Evolutionary conservation across 2,113 vertebrate species (phyloP).

Genomic region (Aptenodytes patagonicus): DNA sequence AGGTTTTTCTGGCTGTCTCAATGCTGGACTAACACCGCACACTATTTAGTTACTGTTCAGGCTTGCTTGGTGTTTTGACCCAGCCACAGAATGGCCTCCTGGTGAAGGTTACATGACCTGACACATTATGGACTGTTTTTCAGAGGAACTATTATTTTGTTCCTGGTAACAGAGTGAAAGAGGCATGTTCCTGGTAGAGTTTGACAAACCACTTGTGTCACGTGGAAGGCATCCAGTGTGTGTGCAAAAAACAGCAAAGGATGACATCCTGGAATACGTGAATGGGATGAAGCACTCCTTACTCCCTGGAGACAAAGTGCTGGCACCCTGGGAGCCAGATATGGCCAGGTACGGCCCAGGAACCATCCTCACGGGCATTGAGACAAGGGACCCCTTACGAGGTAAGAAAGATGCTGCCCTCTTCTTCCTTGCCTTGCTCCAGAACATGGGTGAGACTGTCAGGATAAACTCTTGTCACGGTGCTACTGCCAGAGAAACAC

Average conservation of each 20-base stretch:
- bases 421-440: not conserved
- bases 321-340: slow-evolving; percentile 82
- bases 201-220: slow-evolving; percentile 59
- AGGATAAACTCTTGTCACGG: not conserved
- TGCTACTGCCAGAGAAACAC: not conserved
- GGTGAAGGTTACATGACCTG: not conserved
- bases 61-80: not conserved
- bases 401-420: slow-evolving; percentile 62
- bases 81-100: not conserved
- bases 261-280: slow-evolving; percentile 77
- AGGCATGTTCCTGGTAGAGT: slow-evolving; percentile 79
- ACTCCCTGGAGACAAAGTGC: slow-evolving; percentile 80
- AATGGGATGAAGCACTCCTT: slow-evolving; percentile 58
- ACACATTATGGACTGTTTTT: not conserved
- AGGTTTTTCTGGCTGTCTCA: not conserved
- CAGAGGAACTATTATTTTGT: not conserved
- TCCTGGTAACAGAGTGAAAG: slow-evolving; percentile 65
- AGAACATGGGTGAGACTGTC: not conserved
- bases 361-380: slow-evolving; percentile 71
- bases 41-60: not conserved
- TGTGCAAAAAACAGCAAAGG: slow-evolving; percentile 64
- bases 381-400: slow-evolving; percentile 66
- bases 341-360: slow-evolving; percentile 79
- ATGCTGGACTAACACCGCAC: not conserved
- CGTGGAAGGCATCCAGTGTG: not conserved